Evolutionary conservation across 2,888 invertebrate species (phyloP), one percentile per base, ranked within the genome.

Genomic region (Eupithecia pulchellata): DNA sequence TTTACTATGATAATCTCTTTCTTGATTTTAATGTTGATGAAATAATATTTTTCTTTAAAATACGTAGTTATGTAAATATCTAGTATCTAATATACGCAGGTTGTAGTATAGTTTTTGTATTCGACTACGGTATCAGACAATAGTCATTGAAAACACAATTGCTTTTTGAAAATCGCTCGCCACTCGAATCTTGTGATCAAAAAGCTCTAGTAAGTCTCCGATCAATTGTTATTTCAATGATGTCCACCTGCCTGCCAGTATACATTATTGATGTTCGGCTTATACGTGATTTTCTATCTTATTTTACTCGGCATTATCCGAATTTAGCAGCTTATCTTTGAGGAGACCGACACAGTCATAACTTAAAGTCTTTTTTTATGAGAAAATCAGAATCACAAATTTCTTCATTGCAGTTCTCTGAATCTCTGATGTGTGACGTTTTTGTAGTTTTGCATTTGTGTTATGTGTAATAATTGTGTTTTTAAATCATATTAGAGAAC

Each of bases 211-310:
- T 81, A 85, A 83, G 86, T 83, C 86, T 86, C 83, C 84, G 85
- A 89, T 89, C 82, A 86, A 93, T 93, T 93, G 89, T 89, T 90
- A 93, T 93, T 91, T 90, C 90, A 83, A 85, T 80, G 84, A 84
- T 86, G 92, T 87, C 81, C 82, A 81, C 84, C 85, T 83, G 84
- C 81, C 82, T 84, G 87, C 80, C 79, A 72, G 82, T 84, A 81
- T 79, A 79, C 90, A 93, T 93, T 91, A 93, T 93, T 90, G 87
- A 93, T 91, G 87, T 73, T 81, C 79, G 80, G 82, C 79, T 82
- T 83, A 81, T 89, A 91, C 92, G 92, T 93, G 92, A 87, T 88
- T 82, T 79, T 84, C 81, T 82, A 84, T 80, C 83, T 85, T 80
- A 78, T 76, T 77, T 76, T 79, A 84, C 79, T 83, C 84, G 81